These are phyloP conservation scores for Noctua janthina DNA, from an alignment of 2,888 invertebrate genomes.

Conservation along the genomic window DNA sequence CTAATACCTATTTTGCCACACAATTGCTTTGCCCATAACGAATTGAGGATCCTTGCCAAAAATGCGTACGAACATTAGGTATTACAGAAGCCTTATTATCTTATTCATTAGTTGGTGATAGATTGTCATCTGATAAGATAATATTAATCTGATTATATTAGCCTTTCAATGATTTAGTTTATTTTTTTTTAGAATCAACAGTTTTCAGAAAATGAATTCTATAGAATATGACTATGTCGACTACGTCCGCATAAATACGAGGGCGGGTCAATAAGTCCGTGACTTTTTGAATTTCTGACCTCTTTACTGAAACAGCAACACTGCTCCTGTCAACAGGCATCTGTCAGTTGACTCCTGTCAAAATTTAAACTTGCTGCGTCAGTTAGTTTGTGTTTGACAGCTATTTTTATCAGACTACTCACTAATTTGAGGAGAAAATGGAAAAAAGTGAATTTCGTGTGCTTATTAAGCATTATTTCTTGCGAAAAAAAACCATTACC, in stretches of 20 bases:
- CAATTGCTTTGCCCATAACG: background rate
- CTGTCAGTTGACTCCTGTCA: no score
- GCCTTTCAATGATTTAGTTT: background rate
- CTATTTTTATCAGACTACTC: no score
- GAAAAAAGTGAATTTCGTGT: no score
- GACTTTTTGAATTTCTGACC: no score
- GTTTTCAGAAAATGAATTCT: background rate
- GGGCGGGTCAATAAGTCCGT: no score
- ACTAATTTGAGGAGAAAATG: no score
- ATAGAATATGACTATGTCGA: background rate
- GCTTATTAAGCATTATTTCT: no score
- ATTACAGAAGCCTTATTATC: background rate
- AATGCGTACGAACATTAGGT: constrained; percentile 1
- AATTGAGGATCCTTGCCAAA: background rate
- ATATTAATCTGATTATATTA: background rate
- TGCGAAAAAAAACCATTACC: no score
- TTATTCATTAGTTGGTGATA: background rate
- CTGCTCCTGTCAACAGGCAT: no score
- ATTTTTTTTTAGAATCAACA: background rate
- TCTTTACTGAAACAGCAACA: no score
- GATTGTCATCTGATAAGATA: constrained; percentile 14
- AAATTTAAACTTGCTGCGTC: no score
- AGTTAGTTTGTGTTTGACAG: no score
- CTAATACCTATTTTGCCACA: background rate
- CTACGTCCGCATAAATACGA: background rate